phyloP scores from a whole-genome alignment of 2,888 invertebrate species.

The Biston betularia region DNA sequence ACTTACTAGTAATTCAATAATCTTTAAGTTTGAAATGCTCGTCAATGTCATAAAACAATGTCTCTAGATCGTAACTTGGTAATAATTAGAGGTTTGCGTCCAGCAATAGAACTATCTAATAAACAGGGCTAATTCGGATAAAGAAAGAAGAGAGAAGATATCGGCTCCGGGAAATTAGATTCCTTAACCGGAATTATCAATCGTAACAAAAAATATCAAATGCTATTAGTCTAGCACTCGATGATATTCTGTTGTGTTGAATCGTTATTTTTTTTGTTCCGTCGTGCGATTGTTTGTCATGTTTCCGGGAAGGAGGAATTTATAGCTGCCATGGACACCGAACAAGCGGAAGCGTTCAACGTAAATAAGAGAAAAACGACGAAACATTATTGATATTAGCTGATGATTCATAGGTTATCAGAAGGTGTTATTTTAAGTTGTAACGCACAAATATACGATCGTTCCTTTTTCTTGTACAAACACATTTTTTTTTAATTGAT shows the following conservation, averaged over 20 bases:
- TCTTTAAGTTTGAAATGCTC: no score
- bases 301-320: constrained; percentile 68
- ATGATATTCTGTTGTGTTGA: constrained; percentile 52
- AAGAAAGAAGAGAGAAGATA: no score
- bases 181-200: neutral
- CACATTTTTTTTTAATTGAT: no score
- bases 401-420: constrained; percentile 19
- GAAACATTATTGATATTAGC: constrained; percentile 41
- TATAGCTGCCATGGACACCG: constrained; percentile 63
- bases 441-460: neutral
- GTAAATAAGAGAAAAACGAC: constrained; percentile 63
- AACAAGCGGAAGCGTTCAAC: constrained; percentile 65
- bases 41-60: no score
- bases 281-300: constrained; percentile 73
- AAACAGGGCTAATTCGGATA: no score
- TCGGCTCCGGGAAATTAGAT: no score
- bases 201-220: constrained; percentile 3
- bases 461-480: no score
- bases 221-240: constrained; percentile 33
- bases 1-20: no score
- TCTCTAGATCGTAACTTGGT: no score
- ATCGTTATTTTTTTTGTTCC: constrained; percentile 62
- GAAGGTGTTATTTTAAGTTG: neutral
- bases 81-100: no score
- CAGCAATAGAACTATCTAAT: no score